A percentile compares a stretch with the other conserved stretches of the same genome.
Evolutionary conservation across 2,797 vertebrate genomes (phyloP).

Genomic region (Girardinus metallicus): DNA sequence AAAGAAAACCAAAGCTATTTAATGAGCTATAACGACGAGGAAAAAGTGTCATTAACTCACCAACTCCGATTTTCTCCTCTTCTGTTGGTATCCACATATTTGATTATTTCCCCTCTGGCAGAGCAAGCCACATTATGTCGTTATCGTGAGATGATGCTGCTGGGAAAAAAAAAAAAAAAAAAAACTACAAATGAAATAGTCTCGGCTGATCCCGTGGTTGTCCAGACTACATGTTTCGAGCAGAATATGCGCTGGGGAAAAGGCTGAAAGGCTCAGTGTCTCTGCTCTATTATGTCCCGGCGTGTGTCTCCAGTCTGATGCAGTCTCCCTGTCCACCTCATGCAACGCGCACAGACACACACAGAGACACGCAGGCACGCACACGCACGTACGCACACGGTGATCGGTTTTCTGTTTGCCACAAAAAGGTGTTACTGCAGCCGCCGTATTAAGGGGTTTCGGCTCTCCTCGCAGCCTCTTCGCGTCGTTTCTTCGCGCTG

Average conservation of each 20-base stretch:
- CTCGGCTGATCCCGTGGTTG: slow-evolving; percentile 46
- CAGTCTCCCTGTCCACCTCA: slow-evolving; percentile 79
- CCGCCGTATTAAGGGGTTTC: slow-evolving; percentile 19
- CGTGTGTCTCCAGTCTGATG: slow-evolving; percentile 77
- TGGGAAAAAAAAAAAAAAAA: background rate
- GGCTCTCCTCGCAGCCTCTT: slow-evolving; percentile 46
- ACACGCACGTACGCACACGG: slow-evolving; percentile 28
- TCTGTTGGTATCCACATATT: slow-evolving; percentile 94
- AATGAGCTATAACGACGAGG: slow-evolving; percentile 21
- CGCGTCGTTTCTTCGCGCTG: slow-evolving; percentile 29
- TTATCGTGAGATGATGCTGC: slow-evolving; percentile 67
- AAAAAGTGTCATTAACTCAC: slow-evolving; percentile 77
- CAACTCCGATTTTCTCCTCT: slow-evolving; percentile 95
- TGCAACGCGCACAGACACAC: slow-evolving; percentile 48
- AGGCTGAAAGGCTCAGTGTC: slow-evolving; percentile 50
- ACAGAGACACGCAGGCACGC: slow-evolving; percentile 12
- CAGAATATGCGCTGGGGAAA: slow-evolving; percentile 39
- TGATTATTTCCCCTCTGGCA: slow-evolving; percentile 73
- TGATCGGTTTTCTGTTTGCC: slow-evolving; percentile 48
- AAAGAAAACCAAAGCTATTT: slow-evolving; percentile 19
- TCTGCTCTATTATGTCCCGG: slow-evolving; percentile 71
- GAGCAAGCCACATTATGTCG: slow-evolving; percentile 76
- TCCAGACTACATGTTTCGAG: slow-evolving; percentile 65
- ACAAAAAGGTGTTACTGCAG: slow-evolving; percentile 58
- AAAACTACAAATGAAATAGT: slow-evolving; percentile 41